Conservation (phyloP, 2,797 vertebrate genomes). For the Coluber constrictor region DNA sequence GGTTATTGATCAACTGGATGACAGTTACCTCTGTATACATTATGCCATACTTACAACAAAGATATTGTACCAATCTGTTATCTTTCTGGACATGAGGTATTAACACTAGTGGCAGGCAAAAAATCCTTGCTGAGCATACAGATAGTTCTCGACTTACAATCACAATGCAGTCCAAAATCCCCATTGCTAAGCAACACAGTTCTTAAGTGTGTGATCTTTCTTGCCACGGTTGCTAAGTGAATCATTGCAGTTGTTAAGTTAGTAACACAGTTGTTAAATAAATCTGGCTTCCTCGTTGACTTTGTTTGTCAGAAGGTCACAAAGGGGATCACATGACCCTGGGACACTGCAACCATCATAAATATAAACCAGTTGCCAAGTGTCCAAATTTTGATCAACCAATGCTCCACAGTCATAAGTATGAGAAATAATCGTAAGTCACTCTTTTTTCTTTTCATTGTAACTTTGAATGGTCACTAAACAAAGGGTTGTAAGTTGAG, state of each 20-base stretch:
- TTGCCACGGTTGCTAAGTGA: not conserved
- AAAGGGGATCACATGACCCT: not conserved
- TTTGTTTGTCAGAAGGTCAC: not conserved
- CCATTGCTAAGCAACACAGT: not conserved
- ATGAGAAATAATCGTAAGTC: not conserved
- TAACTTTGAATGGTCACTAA: not conserved
- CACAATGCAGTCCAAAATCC: not conserved
- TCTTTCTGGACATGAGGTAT: not conserved
- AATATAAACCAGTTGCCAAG: not conserved
- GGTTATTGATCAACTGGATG: not conserved
- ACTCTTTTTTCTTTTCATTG: not conserved
- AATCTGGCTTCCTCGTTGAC: not conserved
- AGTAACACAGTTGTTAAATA: not conserved
- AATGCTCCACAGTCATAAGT: not conserved
- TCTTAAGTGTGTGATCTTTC: not conserved
- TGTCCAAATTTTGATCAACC: not conserved
- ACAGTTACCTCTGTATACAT: not conserved
- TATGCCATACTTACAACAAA: not conserved
- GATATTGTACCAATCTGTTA: not conserved
- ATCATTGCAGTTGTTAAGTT: not conserved
- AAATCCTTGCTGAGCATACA: not conserved
- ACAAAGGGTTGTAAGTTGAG: not conserved
- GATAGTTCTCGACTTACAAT: not conserved
- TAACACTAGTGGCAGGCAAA: not conserved
- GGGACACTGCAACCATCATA: not conserved